phyloP scores from a whole-genome alignment of 2,113 vertebrate genomes.

The Nibea coibor region DNA sequence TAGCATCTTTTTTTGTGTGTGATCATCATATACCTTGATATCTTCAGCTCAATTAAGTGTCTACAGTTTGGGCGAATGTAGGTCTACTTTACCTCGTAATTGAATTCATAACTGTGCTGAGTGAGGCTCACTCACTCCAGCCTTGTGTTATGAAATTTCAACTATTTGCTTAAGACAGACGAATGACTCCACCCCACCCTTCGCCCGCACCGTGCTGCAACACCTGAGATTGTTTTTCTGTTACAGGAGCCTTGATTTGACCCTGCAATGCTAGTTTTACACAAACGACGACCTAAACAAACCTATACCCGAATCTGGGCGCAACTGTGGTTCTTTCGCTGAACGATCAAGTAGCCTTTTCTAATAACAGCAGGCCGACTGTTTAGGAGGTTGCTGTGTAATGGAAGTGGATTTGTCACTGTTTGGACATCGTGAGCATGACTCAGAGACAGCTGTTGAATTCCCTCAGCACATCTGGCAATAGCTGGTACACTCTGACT shows the following conservation, averaged over 20 bases:
- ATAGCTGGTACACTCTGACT: slow-evolving; percentile 8
- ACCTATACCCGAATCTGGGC: background rate
- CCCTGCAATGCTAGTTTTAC: background rate
- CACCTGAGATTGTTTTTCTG: background rate
- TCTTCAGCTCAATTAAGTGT: no score
- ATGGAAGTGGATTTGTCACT: slow-evolving; percentile 46
- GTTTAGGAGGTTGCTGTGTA: slow-evolving; percentile 15
- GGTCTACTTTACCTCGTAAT: background rate
- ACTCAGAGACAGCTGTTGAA: slow-evolving; percentile 48
- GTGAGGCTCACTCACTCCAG: background rate
- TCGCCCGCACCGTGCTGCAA: background rate
- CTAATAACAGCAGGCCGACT: slow-evolving; percentile 17
- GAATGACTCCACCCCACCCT: slow-evolving; percentile 20
- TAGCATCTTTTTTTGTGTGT: no score
- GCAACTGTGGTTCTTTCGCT: background rate
- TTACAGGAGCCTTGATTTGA: background rate
- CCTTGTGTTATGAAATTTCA: background rate
- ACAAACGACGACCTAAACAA: background rate
- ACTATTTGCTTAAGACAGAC: slow-evolving; percentile 1
- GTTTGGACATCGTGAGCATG: slow-evolving; percentile 22
- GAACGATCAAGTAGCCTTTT: background rate
- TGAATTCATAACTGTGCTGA: background rate
- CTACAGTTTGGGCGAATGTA: no score
- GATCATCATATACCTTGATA: no score
- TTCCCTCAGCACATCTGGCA: slow-evolving; percentile 27